Percentiles rank a stretch among this genome's conserved stretches.
Conservation (phyloP, 2,113 vertebrate species). For the Vulpes vulpes region DNA sequence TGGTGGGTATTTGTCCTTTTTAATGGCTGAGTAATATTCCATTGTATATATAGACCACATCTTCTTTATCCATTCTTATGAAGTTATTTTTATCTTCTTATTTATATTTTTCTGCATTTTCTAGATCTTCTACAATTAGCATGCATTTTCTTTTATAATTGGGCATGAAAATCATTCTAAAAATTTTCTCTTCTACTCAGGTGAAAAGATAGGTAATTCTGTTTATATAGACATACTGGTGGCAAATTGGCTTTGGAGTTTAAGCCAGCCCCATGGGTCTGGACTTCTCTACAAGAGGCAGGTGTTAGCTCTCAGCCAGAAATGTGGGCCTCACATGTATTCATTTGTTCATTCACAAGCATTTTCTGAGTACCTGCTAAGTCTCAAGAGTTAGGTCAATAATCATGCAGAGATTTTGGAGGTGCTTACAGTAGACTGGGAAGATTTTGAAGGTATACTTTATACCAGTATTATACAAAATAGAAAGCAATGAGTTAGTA, state of each 20-base stretch:
- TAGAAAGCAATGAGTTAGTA: background rate
- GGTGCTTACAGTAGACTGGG: background rate
- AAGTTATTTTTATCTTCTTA: constrained; percentile 43
- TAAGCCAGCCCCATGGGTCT: background rate
- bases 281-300: too few species aligned
- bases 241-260: background rate
- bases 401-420: background rate
- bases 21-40: too few species aligned
- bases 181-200: background rate
- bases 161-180: background rate
- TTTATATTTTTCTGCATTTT: background rate
- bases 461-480: background rate
- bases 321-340: background rate
- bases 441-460: background rate
- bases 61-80: background rate
- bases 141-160: background rate
- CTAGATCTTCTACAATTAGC: constrained; percentile 8
- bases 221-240: background rate
- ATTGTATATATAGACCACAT: too few species aligned
- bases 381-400: background rate
- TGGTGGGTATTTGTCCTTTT: too few species aligned
- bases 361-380: background rate
- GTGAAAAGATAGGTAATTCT: background rate
- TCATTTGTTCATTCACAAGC: background rate
- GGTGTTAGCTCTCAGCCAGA: background rate